phyloP scores from a whole-genome alignment of 2,113 vertebrate genomes.

The Calcarius ornatus region DNA sequence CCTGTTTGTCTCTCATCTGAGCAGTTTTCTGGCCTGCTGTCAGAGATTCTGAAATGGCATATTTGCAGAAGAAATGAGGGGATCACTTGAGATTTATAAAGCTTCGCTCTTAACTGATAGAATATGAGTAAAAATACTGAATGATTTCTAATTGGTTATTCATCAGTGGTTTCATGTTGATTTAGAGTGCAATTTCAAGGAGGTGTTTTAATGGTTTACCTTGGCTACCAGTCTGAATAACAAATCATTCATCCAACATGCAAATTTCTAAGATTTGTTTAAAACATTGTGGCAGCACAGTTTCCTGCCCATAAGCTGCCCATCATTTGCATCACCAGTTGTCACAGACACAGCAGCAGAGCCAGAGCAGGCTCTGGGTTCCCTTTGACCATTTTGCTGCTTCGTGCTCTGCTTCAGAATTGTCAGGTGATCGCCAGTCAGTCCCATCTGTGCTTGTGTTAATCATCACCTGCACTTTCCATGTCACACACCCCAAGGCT shows the following conservation, averaged over 20 bases:
- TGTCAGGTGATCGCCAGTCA: background rate
- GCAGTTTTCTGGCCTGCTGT: background rate
- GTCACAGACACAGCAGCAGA: background rate
- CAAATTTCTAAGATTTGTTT: background rate
- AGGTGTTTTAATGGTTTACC: slow-evolving; percentile 20
- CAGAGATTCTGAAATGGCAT: background rate
- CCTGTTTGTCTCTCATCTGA: background rate
- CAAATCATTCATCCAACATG: slow-evolving; percentile 6
- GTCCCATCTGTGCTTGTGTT: background rate
- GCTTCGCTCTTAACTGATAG: background rate
- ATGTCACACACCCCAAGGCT: background rate
- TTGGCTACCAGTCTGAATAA: background rate
- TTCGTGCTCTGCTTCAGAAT: background rate
- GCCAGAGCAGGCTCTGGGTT: background rate
- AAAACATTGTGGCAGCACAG: background rate
- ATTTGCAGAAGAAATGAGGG: slow-evolving; percentile 17
- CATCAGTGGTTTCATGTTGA: background rate
- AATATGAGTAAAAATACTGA: background rate
- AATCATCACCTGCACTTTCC: background rate
- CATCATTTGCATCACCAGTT: background rate
- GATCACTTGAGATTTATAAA: background rate
- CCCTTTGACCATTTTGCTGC: background rate
- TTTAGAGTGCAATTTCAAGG: background rate
- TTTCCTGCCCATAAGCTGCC: background rate
- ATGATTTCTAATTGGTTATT: slow-evolving; percentile 37